These are phyloP conservation scores for Platyscapa corneri DNA, from an alignment of 1,140 invertebrate genomes.

Conservation along the genomic window DNA sequence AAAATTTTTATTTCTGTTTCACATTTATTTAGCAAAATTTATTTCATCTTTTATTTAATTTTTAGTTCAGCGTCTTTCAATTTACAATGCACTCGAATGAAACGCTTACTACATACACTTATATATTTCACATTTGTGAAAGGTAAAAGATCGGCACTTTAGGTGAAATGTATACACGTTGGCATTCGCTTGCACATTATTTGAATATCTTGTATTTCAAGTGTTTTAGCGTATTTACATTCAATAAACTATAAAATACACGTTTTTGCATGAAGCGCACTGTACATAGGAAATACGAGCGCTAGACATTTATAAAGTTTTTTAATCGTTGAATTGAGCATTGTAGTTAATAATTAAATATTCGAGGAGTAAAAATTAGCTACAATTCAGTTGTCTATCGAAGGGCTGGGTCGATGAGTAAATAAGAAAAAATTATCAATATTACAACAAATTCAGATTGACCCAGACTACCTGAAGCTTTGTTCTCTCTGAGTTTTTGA, in stretches of 20 bases:
- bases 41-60: neutral
- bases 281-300: neutral
- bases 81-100: neutral
- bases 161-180: neutral
- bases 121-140: neutral
- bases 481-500: neutral
- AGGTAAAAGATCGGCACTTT: neutral
- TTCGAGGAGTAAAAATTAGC: too few species aligned
- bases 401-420: too few species aligned
- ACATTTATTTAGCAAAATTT: too few species aligned
- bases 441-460: neutral
- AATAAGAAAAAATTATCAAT: too few species aligned
- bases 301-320: too few species aligned
- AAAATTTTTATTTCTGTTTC: too few species aligned
- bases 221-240: neutral
- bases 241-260: neutral
- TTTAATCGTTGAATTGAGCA: too few species aligned
- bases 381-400: too few species aligned
- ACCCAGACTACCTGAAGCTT: neutral
- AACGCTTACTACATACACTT: neutral
- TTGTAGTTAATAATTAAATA: too few species aligned
- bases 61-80: neutral
- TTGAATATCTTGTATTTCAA: neutral
- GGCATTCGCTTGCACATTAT: neutral
- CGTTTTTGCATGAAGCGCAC: neutral